Percentiles rank a stretch among this genome's conserved stretches.
These are phyloP conservation scores for Parapsyche elsis DNA, from an alignment of 1,140 invertebrate species.

Conservation along the genomic window DNA sequence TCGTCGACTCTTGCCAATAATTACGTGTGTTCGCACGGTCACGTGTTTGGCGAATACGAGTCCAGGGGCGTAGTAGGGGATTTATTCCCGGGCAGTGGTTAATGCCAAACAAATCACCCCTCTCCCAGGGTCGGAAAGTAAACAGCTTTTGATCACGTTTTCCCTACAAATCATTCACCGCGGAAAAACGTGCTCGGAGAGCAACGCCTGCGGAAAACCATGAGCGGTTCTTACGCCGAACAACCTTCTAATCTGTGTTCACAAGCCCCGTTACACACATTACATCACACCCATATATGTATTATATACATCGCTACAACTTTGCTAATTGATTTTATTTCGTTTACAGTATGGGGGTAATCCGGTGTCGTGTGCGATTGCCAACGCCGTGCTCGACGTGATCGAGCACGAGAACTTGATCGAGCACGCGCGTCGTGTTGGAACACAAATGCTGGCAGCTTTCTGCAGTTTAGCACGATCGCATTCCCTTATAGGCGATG, in stretches of 20 bases:
- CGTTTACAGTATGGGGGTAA: constrained; percentile 92
- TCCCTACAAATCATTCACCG: constrained; percentile 24
- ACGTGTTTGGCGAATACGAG: neutral
- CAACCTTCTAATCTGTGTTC: neutral
- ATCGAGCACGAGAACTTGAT: constrained; percentile 89
- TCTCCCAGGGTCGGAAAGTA: neutral
- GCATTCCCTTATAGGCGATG: constrained; percentile 86
- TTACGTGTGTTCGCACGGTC: neutral
- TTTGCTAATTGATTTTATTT: neutral
- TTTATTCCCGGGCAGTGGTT: too few relatives aligned
- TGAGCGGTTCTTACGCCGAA: neutral
- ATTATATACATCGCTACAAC: neutral
- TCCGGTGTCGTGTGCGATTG: constrained; percentile 96
- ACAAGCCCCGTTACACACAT: constrained; percentile 6
- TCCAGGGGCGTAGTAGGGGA: neutral
- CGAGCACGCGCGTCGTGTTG: constrained; percentile 84
- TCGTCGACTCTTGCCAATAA: neutral
- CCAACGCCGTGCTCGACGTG: constrained; percentile 93
- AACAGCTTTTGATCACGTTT: constrained; percentile 36
- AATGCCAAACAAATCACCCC: constrained; percentile 10
- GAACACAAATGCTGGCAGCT: constrained; percentile 79
- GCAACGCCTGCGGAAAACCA: neutral
- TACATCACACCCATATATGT: neutral
- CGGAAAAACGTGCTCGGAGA: constrained; percentile 14
- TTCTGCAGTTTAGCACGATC: constrained; percentile 78